Base-by-base conservation (phyloP, 2,888 invertebrate species). In the Acronicta psi region DNA sequence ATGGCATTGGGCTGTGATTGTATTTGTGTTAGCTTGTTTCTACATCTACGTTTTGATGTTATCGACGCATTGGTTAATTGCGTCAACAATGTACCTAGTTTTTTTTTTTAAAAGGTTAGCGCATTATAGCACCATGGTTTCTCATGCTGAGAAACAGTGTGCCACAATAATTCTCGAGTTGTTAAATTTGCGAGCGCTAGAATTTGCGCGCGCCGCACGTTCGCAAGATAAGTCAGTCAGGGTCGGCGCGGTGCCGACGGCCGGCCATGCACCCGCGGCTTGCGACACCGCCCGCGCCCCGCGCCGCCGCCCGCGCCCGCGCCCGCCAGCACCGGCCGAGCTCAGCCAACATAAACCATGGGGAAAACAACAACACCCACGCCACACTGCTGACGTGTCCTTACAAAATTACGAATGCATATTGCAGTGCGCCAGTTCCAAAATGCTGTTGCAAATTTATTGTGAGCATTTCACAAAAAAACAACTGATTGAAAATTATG, bases 171-270 rank as follows among this genome's bases (percentile, higher is more conserved):
- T 84, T 83, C 80, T 79, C 81, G 80, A 83, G 82, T 85, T 84
- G 88, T 87, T 86, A 85, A 90, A 91, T 91, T 92, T 81, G 90
- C 90, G 82, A 89, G 88, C 86, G 87, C 91, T 92, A 93, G 93
- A 92, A 92, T 93, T 93, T 90, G 93, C 92, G 92, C 91, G 86
- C 92, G 85, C 86, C 87, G 90, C 93, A 91, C 92, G 92, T 91
- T 92, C 85, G 90, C 86, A 87, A 92, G 92, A 91, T 93, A 94
- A 93, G 93, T 94, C 91, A 93, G 94, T 94, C 94, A 94, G 93
- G 93, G 94, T 93, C 93, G 93, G 79, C 81, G 87, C 90, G 91
- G 93, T 91, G 93, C 93, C 93, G 93, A 92, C 87, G 93, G 87
- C 92, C 93, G 93, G 92, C 94, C 94, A 82, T 93, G 93, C 92